Evolutionary conservation across 2,113 vertebrate genomes (phyloP).

Genomic region (Galbula dea): DNA sequence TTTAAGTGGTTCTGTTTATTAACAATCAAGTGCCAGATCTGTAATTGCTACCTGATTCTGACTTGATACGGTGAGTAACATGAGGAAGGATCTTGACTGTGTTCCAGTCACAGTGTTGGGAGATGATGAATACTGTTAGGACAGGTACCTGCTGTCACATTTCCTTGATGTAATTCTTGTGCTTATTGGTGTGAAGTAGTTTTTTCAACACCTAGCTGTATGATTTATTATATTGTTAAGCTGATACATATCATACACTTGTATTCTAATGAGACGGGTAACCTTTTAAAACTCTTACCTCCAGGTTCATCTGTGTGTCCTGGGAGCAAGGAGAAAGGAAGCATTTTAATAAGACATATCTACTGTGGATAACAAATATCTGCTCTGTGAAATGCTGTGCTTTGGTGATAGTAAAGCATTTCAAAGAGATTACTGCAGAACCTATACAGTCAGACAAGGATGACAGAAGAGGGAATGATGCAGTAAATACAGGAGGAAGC

Average conservation of each 20-base stretch:
- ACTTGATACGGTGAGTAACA: fast-evolving
- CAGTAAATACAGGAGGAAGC: neutral
- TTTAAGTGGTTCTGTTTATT: neutral
- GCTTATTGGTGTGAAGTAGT: fast-evolving
- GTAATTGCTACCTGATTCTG: neutral
- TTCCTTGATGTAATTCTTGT: neutral
- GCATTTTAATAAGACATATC: neutral
- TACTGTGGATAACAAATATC: neutral
- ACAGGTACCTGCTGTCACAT: neutral
- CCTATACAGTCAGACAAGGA: neutral
- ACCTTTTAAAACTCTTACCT: neutral
- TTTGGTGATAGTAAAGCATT: neutral
- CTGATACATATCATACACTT: neutral
- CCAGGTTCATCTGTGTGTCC: neutral
- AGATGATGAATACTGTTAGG: neutral
- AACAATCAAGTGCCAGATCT: neutral
- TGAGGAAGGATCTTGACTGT: neutral
- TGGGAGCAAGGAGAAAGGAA: neutral
- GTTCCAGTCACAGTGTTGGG: neutral
- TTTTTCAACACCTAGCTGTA: neutral
- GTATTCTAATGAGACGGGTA: neutral
- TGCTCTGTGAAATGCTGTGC: neutral
- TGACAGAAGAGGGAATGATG: neutral
- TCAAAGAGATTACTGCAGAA: neutral
- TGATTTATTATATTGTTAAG: neutral